Conservation (phyloP, 2,797 vertebrate species). For the Chloroceryle inda region DNA sequence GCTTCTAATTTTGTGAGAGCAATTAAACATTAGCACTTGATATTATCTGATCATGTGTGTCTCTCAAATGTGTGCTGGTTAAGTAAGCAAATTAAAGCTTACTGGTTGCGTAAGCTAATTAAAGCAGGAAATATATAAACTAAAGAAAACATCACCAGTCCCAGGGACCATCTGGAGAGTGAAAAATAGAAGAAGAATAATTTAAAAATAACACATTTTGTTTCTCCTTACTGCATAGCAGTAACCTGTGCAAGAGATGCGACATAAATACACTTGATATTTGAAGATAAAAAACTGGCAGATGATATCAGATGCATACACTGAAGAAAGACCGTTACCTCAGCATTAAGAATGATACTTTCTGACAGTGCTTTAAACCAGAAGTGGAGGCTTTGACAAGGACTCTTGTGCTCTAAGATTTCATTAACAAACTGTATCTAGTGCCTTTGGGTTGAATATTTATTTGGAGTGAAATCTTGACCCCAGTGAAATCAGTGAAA, state of each 20-base stretch:
- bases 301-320: background rate
- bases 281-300: background rate
- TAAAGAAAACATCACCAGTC: background rate
- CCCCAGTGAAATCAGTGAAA: background rate
- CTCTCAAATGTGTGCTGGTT: background rate
- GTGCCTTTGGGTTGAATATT: background rate
- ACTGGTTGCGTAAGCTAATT: constrained; percentile 3
- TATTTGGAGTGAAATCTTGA: background rate
- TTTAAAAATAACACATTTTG: constrained; percentile 5
- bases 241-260: background rate
- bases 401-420: background rate
- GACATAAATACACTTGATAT: constrained; percentile 21
- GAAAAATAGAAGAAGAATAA: constrained; percentile 26
- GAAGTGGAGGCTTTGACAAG: background rate
- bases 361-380: background rate
- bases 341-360: background rate
- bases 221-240: background rate
- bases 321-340: background rate
- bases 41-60: background rate
- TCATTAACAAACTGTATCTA: background rate
- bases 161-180: constrained; percentile 29
- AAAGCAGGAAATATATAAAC: constrained; percentile 1
- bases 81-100: background rate
- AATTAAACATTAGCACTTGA: background rate
- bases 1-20: background rate